Evolutionary conservation across 1,140 invertebrate species (phyloP), one percentile per base, ranked within the genome.

Genomic region (Trichonephila clavipes): DNA sequence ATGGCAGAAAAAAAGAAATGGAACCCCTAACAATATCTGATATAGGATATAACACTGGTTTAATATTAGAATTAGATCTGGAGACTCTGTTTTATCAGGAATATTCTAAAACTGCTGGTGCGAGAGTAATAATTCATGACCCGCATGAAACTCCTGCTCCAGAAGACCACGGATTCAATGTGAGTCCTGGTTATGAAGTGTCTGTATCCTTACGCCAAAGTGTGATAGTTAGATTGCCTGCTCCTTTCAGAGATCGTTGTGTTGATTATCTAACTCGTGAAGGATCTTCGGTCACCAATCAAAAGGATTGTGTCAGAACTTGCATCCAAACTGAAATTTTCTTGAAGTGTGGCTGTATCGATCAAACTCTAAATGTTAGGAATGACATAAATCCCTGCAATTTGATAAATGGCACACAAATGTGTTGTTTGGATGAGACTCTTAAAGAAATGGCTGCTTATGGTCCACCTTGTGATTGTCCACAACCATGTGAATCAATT

Each of bases 191-290:
- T 14, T 61, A 64, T n/a, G 87, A 93, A 64, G 88, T 58, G 7
- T 86, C 51, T 1, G 24, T 93, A 77, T 69, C 92, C 51, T 44
- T 93, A 8, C 12, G 8, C 1, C 61, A 93, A 77, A 62, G 58
- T 8, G 10, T 51, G 14, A 59, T 40, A 10, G 12, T n/a, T 3
- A 40, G 91, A 64, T 18, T 93, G 0, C 91, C 91, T 34, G 16
- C n/a, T 21, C 91, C 91, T 14, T 93, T 87, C 34, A 72, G 40
- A 77, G 91, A 93, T 24, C 21, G 28, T n/a, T 93, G 91, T 14
- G 21, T n/a, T 6, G 62, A 92, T 69, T 93, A 93, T 19, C 16
- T 3, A 44, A 44, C 28, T 44, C 18, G 18, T 44, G 18, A 44
- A 16, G 34, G 21, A 12, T 2, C 10, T 3, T 28, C 16, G 6